Evolutionary conservation across 1,140 invertebrate species (phyloP).

Genomic region (Caenorhabditis brenneri): DNA sequence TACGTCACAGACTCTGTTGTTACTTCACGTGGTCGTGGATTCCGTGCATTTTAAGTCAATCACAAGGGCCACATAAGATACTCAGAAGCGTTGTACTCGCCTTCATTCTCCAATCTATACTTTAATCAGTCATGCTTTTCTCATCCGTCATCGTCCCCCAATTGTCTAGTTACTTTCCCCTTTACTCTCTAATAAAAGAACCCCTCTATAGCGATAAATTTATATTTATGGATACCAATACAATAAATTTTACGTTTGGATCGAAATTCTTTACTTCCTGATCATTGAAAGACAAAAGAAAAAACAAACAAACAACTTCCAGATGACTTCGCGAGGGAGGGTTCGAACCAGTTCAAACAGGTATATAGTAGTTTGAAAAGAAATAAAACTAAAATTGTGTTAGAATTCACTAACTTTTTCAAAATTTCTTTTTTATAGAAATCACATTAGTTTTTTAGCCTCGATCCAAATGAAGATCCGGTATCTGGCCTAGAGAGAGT

Average conservation of each 20-base stretch:
- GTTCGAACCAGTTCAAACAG: constrained; percentile 11
- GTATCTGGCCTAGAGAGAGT: constrained; percentile 67
- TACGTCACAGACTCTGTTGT: constrained; percentile 19
- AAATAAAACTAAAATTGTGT: no score
- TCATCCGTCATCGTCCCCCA: neutral
- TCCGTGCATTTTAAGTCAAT: neutral
- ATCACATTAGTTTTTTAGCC: constrained; percentile 55
- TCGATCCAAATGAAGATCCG: constrained; percentile 70
- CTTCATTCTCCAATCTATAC: neutral
- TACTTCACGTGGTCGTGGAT: constrained; percentile 15
- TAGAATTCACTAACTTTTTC: no score
- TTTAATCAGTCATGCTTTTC: neutral
- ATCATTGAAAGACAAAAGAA: neutral
- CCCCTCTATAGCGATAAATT: neutral
- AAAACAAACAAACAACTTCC: neutral
- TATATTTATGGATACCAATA: neutral
- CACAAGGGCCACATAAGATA: neutral
- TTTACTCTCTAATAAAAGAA: neutral
- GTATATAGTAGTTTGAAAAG: no score
- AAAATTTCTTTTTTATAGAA: no score
- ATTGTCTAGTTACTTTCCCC: neutral
- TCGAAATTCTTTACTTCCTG: neutral
- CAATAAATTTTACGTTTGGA: neutral
- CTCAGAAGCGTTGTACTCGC: neutral
- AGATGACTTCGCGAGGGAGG: constrained; percentile 3